Evolutionary conservation across 2,797 vertebrate genomes (phyloP).

Genomic region (Silurus aristotelis): DNA sequence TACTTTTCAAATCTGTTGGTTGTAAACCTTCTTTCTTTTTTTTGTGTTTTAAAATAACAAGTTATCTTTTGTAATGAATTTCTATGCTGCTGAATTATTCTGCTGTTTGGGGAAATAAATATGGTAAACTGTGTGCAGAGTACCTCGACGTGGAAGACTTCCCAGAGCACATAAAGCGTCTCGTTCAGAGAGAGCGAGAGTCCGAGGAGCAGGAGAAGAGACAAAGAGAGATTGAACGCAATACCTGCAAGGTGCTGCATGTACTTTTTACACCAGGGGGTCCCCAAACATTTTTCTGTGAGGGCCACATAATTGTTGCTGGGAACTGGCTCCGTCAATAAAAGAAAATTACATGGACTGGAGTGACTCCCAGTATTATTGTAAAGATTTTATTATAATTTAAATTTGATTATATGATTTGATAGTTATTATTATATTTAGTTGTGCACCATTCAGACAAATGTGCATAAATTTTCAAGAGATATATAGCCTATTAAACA

Average conservation of each 20-base stretch:
- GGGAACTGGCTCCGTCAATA: too few relatives aligned
- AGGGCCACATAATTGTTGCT: too few relatives aligned
- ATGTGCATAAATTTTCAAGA: too few relatives aligned
- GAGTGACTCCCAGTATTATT: too few relatives aligned
- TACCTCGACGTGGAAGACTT: slow-evolving; percentile 89
- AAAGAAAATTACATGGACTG: too few relatives aligned
- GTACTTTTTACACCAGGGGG: neutral
- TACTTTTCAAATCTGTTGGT: neutral
- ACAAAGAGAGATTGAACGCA: slow-evolving; percentile 96
- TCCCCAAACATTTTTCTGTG: too few relatives aligned
- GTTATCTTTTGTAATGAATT: neutral
- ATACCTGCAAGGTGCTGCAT: slow-evolving; percentile 92
- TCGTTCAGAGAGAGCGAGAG: slow-evolving; percentile 95
- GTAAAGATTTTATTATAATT: too few relatives aligned
- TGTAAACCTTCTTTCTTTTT: neutral
- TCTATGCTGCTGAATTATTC: neutral
- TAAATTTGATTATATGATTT: too few relatives aligned
- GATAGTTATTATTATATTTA: too few relatives aligned
- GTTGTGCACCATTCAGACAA: too few relatives aligned
- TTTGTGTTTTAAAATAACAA: neutral
- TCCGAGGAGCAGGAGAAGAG: slow-evolving; percentile 96
- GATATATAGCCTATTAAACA: too few relatives aligned
- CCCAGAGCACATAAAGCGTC: slow-evolving; percentile 90
- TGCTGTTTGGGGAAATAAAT: neutral
- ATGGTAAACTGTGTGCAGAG: slow-evolving; percentile 69